Evolutionary conservation across 2,113 vertebrate species (phyloP).

Genomic region (Actenoides lindsayi): DNA sequence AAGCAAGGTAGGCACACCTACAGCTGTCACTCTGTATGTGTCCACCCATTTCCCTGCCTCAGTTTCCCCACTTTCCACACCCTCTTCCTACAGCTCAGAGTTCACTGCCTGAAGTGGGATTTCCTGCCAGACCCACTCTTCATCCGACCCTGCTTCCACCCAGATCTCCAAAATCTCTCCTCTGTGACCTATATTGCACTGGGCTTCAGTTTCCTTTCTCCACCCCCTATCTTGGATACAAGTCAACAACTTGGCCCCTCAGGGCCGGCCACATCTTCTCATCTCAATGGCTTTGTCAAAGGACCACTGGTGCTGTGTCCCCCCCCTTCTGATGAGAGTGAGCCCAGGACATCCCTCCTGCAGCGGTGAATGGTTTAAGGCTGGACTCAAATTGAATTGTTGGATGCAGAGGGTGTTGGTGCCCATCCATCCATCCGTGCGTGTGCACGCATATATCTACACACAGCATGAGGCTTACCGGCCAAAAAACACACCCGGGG

Average conservation of each 20-base stretch:
- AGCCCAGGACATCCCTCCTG: not conserved
- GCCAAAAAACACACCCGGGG: not conserved
- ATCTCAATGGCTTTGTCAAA: fast-evolving
- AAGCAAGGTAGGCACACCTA: not conserved
- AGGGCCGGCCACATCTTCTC: not conserved
- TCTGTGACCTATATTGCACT: not conserved
- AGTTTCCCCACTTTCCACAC: not conserved
- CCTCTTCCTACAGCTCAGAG: not conserved
- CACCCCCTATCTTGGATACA: fast-evolving
- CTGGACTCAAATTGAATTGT: not conserved
- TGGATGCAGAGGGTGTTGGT: not conserved
- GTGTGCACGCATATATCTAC: not conserved
- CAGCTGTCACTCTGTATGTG: fast-evolving
- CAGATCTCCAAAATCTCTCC: not conserved
- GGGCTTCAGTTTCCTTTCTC: not conserved
- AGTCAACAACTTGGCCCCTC: not conserved
- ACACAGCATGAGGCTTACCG: not conserved
- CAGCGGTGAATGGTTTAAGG: not conserved
- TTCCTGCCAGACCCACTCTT: not conserved
- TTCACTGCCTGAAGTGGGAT: fast-evolving
- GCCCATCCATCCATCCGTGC: not conserved
- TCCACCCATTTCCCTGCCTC: not conserved
- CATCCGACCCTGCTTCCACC: not conserved
- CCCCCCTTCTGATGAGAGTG: fast-evolving
- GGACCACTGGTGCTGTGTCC: not conserved